A percentile compares a stretch with the other conserved stretches of the same genome.
Evolutionary conservation across 1,140 invertebrate species (phyloP).

Genomic region (Paraescarpia echinospica): DNA sequence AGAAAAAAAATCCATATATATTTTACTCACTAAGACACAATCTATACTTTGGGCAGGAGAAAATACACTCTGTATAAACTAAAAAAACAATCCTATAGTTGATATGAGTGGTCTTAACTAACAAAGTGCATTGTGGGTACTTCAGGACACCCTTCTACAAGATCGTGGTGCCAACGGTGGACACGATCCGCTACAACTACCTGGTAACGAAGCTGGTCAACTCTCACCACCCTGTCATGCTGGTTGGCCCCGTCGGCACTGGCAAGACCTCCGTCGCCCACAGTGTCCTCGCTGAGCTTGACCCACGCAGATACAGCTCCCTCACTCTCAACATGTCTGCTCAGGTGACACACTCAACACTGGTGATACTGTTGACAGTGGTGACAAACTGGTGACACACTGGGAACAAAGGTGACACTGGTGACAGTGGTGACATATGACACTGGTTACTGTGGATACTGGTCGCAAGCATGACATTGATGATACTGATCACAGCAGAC

Average conservation of each 20-base stretch:
- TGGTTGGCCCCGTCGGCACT: conserved; percentile 79
- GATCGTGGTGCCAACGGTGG: conserved; percentile 80
- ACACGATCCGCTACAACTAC: conserved; percentile 78
- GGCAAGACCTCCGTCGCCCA: conserved; percentile 76
- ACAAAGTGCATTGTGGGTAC: conserved; percentile 26
- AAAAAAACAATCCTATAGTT: too few relatives aligned
- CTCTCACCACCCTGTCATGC: conserved; percentile 69
- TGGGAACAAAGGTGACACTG: not conserved
- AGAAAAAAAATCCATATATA: too few relatives aligned
- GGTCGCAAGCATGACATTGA: too few relatives aligned
- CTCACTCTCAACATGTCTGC: conserved; percentile 83
- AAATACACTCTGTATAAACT: too few relatives aligned
- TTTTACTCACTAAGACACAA: too few relatives aligned
- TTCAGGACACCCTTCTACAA: conserved; percentile 75
- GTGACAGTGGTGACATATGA: not conserved
- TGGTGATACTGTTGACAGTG: not conserved
- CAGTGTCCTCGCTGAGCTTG: conserved; percentile 67
- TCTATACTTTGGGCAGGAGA: too few relatives aligned
- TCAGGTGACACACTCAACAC: conserved; percentile 57
- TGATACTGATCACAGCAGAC: too few relatives aligned
- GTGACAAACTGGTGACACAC: not conserved
- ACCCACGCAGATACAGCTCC: conserved; percentile 67
- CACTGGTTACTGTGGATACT: too few relatives aligned
- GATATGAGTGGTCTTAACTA: too few relatives aligned
- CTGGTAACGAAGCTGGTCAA: conserved; percentile 67